phyloP scores from a whole-genome alignment of 2,797 vertebrate species.

The Ammospiza maritima region DNA sequence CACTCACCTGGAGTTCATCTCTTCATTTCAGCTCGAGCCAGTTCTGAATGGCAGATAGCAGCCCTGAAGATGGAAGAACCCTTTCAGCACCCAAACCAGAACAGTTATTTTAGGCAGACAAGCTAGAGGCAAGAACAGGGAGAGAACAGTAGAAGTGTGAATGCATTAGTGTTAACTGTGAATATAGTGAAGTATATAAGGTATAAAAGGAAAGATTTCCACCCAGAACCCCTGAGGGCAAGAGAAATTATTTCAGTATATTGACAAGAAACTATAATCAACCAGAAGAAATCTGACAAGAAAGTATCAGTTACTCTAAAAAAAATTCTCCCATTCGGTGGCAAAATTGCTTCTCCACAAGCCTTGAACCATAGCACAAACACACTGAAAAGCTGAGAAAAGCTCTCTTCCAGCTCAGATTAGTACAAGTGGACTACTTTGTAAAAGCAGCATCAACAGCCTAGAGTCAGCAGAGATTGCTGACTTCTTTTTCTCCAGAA shows the following conservation, averaged over 20 bases:
- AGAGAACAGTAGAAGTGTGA: not conserved
- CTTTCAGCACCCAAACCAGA: not conserved
- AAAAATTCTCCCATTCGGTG: not conserved
- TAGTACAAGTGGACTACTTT: not conserved
- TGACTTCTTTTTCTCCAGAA: constrained; percentile 33
- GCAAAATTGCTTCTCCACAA: not conserved
- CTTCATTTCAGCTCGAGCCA: constrained; percentile 1
- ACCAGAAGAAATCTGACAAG: not conserved
- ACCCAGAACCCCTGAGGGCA: not conserved
- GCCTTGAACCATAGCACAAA: not conserved
- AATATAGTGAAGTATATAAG: not conserved
- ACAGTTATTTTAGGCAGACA: not conserved
- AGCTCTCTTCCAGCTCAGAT: not conserved
- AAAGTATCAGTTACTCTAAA: not conserved
- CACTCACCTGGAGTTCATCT: not conserved
- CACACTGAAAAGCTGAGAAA: not conserved
- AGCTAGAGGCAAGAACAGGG: not conserved
- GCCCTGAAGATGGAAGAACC: not conserved
- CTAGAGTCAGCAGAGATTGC: not conserved
- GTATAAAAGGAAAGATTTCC: not conserved
- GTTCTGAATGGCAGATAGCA: not conserved
- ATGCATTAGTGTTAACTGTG: not conserved
- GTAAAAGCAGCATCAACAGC: not conserved
- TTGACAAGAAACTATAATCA: not conserved
- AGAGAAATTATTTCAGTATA: not conserved